These are phyloP conservation scores for Zhuqinia jingwanae DNA, from an alignment of 2,888 invertebrate species.

Conservation along the genomic window DNA sequence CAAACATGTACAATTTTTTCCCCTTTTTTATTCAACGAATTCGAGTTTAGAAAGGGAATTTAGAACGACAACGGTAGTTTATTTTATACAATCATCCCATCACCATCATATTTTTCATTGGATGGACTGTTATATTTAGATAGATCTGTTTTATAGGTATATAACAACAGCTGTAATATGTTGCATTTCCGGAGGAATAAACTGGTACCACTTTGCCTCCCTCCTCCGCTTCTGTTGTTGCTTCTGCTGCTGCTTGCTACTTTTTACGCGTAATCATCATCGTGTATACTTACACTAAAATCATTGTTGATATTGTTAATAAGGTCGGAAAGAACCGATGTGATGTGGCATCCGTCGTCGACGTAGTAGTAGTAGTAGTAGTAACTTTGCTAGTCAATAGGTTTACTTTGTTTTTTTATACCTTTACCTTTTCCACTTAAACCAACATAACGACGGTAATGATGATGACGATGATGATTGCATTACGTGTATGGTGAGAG, in stretches of 20 bases:
- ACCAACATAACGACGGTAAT: slow-evolving; percentile 48
- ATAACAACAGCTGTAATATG: slow-evolving; percentile 77
- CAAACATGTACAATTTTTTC: neutral
- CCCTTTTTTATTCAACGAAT: slow-evolving; percentile 12
- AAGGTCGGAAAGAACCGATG: slow-evolving; percentile 37
- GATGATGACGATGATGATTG: slow-evolving; percentile 62
- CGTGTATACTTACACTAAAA: neutral
- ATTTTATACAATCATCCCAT: neutral
- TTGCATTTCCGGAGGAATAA: slow-evolving; percentile 78
- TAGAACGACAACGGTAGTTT: slow-evolving; percentile 19
- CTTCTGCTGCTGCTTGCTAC: too few species aligned
- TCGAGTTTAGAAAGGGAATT: neutral
- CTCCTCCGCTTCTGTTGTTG: neutral
- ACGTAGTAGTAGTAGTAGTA: too few species aligned
- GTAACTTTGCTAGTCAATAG: slow-evolving; percentile 67
- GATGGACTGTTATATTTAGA: neutral
- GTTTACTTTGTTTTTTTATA: slow-evolving; percentile 43
- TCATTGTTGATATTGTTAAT: slow-evolving; percentile 51
- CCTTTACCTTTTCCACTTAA: slow-evolving; percentile 43
- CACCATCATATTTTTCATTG: neutral
- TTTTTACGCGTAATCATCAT: neutral
- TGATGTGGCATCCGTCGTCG: slow-evolving; percentile 49
- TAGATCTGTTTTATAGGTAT: slow-evolving; percentile 21
- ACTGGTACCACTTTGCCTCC: slow-evolving; percentile 56
- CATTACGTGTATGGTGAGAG: slow-evolving; percentile 58